Conservation (phyloP, 1,140 invertebrate species). For the Halictus rubicundus region DNA sequence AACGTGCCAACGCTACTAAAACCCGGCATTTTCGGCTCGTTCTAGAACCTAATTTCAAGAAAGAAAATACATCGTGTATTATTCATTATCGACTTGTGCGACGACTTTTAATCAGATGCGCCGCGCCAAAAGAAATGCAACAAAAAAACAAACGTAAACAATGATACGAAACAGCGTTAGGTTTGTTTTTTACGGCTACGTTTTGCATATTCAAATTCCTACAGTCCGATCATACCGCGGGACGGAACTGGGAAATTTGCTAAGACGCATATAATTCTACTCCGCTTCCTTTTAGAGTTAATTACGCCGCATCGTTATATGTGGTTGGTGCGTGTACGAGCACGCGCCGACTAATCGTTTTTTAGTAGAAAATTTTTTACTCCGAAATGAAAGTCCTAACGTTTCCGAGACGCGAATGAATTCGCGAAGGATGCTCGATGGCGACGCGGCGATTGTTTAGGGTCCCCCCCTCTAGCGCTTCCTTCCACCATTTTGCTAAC, state of each 20-base stretch:
- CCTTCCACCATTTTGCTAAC: conserved; percentile 55
- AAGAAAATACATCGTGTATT: conserved; percentile 27
- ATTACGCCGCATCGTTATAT: neutral
- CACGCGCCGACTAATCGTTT: neutral
- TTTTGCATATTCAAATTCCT: neutral
- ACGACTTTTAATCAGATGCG: too few species aligned
- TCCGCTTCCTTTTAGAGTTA: neutral
- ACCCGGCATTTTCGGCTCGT: conserved; percentile 86
- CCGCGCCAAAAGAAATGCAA: too few species aligned
- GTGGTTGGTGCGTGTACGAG: neutral
- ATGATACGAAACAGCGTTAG: too few species aligned
- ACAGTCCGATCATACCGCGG: neutral
- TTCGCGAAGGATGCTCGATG: conserved; percentile 10
- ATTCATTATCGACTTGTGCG: neutral
- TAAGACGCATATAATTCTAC: neutral
- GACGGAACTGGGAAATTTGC: neutral
- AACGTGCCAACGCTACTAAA: conserved; percentile 90
- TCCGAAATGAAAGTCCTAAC: neutral
- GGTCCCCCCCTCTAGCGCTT: conserved; percentile 25
- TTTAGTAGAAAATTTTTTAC: neutral
- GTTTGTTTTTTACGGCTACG: too few species aligned
- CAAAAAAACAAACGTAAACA: neutral
- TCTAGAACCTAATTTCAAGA: conserved; percentile 59
- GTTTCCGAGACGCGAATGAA: neutral
- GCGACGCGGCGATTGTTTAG: conserved; percentile 47